A percentile compares a stretch with the other conserved stretches of the same genome.
Conservation (phyloP, 2,113 vertebrate species). For the Platichthys flesus region DNA sequence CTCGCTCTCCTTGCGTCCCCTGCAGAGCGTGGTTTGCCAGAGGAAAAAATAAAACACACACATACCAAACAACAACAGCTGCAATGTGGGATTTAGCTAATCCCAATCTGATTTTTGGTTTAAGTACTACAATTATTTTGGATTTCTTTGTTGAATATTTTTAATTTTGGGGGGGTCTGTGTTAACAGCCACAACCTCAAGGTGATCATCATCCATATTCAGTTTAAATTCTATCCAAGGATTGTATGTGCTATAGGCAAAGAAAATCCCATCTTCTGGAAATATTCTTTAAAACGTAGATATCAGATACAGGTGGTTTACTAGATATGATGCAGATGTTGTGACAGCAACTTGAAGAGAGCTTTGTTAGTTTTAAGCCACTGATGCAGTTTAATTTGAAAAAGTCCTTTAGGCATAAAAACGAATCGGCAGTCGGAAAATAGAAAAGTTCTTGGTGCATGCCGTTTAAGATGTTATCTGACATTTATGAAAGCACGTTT, state of each 20-base stretch:
- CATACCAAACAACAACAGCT: constrained; percentile 43
- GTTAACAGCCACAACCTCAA: background rate
- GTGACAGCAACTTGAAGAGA: constrained; percentile 4
- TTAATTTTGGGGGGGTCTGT: background rate
- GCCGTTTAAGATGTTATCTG: constrained; percentile 1
- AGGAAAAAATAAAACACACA: constrained; percentile 23
- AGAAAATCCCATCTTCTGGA: background rate
- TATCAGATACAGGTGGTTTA: constrained; percentile 5
- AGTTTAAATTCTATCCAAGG: background rate
- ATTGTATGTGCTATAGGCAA: background rate
- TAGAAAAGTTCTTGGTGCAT: background rate
- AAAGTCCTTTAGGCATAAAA: constrained; percentile 1
- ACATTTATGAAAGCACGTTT: background rate
- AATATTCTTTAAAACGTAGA: constrained; percentile 4
- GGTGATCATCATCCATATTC: background rate
- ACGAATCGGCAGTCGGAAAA: background rate
- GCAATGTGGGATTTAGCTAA: constrained; percentile 25
- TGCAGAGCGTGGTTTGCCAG: constrained; percentile 56
- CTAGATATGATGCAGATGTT: constrained; percentile 7
- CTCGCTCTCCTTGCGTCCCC: constrained; percentile 53
- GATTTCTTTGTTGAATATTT: background rate
- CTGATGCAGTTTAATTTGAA: constrained; percentile 6
- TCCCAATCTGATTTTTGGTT: constrained; percentile 20
- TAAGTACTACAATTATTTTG: background rate
- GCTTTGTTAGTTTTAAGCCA: constrained; percentile 12